Base-by-base conservation (phyloP, 2,113 vertebrate species). In the Zeus faber region DNA sequence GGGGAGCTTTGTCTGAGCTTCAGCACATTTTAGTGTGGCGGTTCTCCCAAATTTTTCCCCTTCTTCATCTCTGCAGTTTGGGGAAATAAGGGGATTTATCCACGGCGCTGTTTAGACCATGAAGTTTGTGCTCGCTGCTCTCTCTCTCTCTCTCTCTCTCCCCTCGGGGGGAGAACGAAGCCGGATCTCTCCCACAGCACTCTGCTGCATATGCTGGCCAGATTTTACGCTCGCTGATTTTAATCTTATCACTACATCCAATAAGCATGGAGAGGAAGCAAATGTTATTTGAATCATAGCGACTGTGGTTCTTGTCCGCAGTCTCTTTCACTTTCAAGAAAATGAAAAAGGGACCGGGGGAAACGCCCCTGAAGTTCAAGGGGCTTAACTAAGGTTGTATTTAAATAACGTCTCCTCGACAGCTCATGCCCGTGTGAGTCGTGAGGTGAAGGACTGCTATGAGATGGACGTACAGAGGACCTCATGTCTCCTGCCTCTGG, bases 161-260 rank as follows among this genome's bases (percentile, higher is more conserved):
- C 40, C 37, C 66, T 54, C 33, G 23, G 57, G 44, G 45, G 51
- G 24, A 56, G 49, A n/a, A n/a, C 11, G 51, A 3, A 23, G 46
- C 40, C 2, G 35, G 46, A 57, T 44, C 62, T 46, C 18, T 26
- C 41, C 21, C 57, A 49, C 55, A 18, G 21, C 6, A 27, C 18
- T 51, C 60, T 35, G 59, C n/a, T 35, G 56, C 62, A 70, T 62
- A 59, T 60, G 60, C 58, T 58, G 48, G 41, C 41, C 33, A n/a
- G 35, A 74, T 78, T 73, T 69, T 27, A 54, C 62, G 54, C 75
- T 82, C 53, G 39, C 35, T 76, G 75, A 78, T 54, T 80, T 17
- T 33, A 56, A 35, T 60, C 60, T 75, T 66, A 72, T 69, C 67
- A 41, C 35, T 4, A 9, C 27, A 29, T 29, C 46, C 46, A 58